Percentiles rank a stretch among this genome's conserved stretches.
Evolutionary conservation across 1,140 invertebrate genomes (phyloP).

Genomic region (Drosophila sturtevanti): DNA sequence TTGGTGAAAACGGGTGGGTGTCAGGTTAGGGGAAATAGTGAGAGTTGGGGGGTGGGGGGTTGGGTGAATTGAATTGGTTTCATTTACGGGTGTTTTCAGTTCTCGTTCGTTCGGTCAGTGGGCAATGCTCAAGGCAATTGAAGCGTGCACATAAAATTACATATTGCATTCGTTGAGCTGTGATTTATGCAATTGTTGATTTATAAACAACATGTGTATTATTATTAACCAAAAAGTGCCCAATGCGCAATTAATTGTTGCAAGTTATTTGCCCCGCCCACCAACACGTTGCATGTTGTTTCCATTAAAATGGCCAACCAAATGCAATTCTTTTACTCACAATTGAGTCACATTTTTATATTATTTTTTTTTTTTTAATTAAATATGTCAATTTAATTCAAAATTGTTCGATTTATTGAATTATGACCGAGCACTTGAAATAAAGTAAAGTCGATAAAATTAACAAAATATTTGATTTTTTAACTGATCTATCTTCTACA

Average conservation of each 20-base stretch:
- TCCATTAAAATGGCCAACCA: constrained; percentile 43
- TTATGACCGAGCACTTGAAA: no score
- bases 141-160: constrained; percentile 70
- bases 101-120: constrained; percentile 24
- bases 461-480: no score
- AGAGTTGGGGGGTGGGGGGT: neutral
- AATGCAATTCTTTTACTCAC: neutral
- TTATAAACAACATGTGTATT: constrained; percentile 79
- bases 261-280: constrained; percentile 8
- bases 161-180: constrained; percentile 56
- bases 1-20: neutral
- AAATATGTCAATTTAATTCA: neutral
- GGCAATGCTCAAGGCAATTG: constrained; percentile 73
- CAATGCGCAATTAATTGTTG: constrained; percentile 47
- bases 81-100: neutral
- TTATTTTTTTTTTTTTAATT: neutral
- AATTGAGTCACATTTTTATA: neutral
- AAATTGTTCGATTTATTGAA: no score
- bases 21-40: neutral
- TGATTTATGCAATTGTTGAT: constrained; percentile 73
- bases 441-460: no score
- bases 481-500: no score
- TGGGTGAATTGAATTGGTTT: neutral
- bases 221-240: constrained; percentile 67
- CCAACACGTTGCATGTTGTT: no score